These are phyloP conservation scores for Halcyon leucocephala DNA, from an alignment of 2,797 vertebrate genomes.

Conservation along the genomic window DNA sequence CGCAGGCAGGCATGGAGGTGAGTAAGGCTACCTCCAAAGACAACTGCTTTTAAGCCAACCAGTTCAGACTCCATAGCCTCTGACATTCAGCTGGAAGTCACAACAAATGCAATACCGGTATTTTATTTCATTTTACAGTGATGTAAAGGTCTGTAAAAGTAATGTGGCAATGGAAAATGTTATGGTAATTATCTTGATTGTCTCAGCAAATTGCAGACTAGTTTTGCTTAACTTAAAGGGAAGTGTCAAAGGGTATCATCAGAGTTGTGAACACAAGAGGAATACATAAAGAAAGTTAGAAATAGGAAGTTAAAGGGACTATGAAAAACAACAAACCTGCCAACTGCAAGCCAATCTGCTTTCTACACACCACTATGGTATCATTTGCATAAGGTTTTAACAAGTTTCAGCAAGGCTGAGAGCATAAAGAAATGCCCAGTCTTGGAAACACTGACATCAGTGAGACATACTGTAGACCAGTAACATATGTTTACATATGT, in stretches of 20 bases:
- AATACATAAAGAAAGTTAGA: not conserved
- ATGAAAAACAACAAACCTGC: rapidly evolving
- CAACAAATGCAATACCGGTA: not conserved
- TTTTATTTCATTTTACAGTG: not conserved
- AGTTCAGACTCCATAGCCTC: not conserved
- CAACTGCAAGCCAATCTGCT: not conserved
- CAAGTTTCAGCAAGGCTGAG: not conserved
- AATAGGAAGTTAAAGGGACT: not conserved
- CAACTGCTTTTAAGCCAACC: not conserved
- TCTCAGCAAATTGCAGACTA: not conserved
- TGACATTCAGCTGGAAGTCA: not conserved
- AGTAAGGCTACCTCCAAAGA: not conserved
- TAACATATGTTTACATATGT: rapidly evolving
- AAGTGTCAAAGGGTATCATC: not conserved
- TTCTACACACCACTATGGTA: not conserved
- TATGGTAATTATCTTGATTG: not conserved
- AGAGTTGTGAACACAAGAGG: not conserved
- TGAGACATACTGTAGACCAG: not conserved
- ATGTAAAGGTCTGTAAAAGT: not conserved
- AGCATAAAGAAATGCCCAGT: no score
- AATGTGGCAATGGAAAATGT: not conserved
- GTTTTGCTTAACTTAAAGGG: not conserved
- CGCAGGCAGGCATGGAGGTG: not conserved
- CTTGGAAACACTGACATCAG: not conserved
- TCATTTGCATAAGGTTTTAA: not conserved